These are phyloP conservation scores for Drosophila kanapiae DNA, from an alignment of 1,140 invertebrate genomes.

Conservation along the genomic window DNA sequence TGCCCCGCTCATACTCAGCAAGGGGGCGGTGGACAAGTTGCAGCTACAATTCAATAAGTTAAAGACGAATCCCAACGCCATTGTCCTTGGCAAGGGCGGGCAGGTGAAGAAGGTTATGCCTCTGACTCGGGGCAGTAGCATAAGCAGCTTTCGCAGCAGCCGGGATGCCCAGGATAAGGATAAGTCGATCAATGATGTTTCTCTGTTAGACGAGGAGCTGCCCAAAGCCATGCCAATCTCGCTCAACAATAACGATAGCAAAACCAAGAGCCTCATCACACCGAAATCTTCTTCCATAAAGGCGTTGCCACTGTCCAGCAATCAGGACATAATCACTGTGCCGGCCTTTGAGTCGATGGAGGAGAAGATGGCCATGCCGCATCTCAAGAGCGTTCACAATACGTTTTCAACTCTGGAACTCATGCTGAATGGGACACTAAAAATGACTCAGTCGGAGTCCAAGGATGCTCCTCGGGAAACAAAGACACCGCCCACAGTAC, in stretches of 20 bases:
- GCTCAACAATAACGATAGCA: slow-evolving; percentile 22
- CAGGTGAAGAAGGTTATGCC: slow-evolving; percentile 20
- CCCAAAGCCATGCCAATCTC: neutral
- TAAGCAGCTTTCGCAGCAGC: neutral
- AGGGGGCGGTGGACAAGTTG: slow-evolving; percentile 64
- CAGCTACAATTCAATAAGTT: slow-evolving; percentile 64
- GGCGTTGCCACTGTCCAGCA: slow-evolving; percentile 12
- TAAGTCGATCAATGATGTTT: slow-evolving; percentile 3
- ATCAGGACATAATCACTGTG: slow-evolving; percentile 1
- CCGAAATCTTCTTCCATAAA: slow-evolving; percentile 15
- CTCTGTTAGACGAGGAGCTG: slow-evolving; percentile 5
- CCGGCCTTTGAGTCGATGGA: slow-evolving; percentile 11
- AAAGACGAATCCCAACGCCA: slow-evolving; percentile 46
- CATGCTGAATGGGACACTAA: neutral
- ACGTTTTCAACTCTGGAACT: neutral
- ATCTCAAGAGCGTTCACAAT: neutral
- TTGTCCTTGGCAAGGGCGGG: slow-evolving; percentile 46
- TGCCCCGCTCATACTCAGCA: slow-evolving; percentile 63
- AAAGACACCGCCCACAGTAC: neutral
- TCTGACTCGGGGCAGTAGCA: neutral
- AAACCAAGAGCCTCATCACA: slow-evolving; percentile 25
- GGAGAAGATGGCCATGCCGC: neutral
- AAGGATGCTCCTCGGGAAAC: neutral
- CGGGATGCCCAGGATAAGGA: slow-evolving; percentile 1
- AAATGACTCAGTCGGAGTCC: neutral